Conservation (phyloP, 2,888 invertebrate species). For the Hofmannophila pseudospretella region DNA sequence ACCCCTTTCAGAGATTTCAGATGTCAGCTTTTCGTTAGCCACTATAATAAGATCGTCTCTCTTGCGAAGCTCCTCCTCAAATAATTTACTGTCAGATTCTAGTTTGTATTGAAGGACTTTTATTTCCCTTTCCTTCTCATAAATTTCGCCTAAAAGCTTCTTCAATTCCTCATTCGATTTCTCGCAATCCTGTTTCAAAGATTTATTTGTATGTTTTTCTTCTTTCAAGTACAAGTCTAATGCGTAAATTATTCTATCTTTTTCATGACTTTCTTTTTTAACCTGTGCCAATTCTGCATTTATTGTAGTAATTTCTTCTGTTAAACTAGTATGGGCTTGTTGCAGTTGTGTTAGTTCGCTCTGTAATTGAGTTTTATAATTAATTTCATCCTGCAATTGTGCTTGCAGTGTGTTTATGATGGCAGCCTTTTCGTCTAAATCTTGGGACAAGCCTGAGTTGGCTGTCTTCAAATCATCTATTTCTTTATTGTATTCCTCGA, state of each 20-base stretch:
- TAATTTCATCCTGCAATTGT: constrained; percentile 48
- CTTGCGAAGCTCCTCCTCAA: constrained; percentile 23
- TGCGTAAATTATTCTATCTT: constrained; percentile 30
- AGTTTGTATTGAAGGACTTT: constrained; percentile 21
- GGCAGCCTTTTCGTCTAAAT: constrained; percentile 44
- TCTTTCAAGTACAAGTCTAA: constrained; percentile 30
- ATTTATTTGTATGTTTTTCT: constrained; percentile 21
- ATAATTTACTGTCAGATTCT: constrained; percentile 18
- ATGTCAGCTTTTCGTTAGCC: constrained; percentile 20
- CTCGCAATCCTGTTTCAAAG: constrained; percentile 23
- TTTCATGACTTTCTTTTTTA: constrained; percentile 27
- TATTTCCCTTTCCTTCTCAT: constrained; percentile 25
- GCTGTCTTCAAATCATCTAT: constrained; percentile 30
- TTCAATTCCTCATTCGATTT: constrained; percentile 24
- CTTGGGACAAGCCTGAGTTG: constrained; percentile 27
- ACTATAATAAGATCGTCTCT: constrained; percentile 21
- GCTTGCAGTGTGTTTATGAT: constrained; percentile 39
- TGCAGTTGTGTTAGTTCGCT: constrained; percentile 32
- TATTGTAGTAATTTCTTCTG: constrained; percentile 26
- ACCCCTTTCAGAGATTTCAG: constrained; percentile 22
- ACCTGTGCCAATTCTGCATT: constrained; percentile 22
- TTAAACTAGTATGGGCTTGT: constrained; percentile 21
- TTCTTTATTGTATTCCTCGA: constrained; percentile 37
- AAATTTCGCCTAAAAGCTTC: constrained; percentile 20
- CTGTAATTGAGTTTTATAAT: constrained; percentile 41